phyloP scores from a whole-genome alignment of 2,888 invertebrate genomes.

The Hirtodrosophila confusa region DNA sequence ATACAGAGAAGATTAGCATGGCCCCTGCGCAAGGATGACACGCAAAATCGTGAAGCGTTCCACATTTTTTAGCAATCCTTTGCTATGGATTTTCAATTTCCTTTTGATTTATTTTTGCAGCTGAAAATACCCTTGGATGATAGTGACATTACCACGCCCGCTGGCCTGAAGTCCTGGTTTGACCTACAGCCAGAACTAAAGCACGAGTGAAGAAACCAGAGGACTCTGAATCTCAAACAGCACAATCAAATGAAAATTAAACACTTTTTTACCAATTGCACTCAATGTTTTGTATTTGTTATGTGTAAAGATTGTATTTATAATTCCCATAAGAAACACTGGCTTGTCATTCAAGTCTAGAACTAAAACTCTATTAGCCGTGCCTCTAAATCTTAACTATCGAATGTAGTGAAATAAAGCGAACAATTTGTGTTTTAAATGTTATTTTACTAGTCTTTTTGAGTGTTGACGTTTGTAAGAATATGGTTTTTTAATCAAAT shows the following conservation, averaged over 20 bases:
- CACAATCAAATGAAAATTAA: constrained; percentile 59
- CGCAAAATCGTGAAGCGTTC: constrained; percentile 95
- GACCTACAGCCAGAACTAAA: constrained; percentile 82
- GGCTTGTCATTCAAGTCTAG: constrained; percentile 30
- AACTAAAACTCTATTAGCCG: constrained; percentile 66
- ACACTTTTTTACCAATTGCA: constrained; percentile 57
- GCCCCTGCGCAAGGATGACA: constrained; percentile 97
- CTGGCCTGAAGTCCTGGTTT: constrained; percentile 82
- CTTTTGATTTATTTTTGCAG: constrained; percentile 53
- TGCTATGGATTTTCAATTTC: neutral
- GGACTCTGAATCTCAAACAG: constrained; percentile 25
- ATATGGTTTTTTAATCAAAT: too few species aligned
- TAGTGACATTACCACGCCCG: constrained; percentile 78
- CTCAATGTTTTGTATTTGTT: constrained; percentile 50
- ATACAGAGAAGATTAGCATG: constrained; percentile 97
- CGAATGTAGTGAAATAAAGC: constrained; percentile 59
- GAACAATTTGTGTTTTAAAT: constrained; percentile 61
- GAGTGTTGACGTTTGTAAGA: too few species aligned
- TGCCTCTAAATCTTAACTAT: constrained; percentile 67
- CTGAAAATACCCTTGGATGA: constrained; percentile 80
- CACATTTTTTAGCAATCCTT: constrained; percentile 66
- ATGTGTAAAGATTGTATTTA: constrained; percentile 56
- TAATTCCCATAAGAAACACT: constrained; percentile 35
- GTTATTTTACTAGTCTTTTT: constrained; percentile 8
- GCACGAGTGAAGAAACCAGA: constrained; percentile 90